Percentiles rank a stretch among this genome's conserved stretches.
Evolutionary conservation across 2,888 invertebrate genomes (phyloP).

Genomic region (Serripes groenlandicus): DNA sequence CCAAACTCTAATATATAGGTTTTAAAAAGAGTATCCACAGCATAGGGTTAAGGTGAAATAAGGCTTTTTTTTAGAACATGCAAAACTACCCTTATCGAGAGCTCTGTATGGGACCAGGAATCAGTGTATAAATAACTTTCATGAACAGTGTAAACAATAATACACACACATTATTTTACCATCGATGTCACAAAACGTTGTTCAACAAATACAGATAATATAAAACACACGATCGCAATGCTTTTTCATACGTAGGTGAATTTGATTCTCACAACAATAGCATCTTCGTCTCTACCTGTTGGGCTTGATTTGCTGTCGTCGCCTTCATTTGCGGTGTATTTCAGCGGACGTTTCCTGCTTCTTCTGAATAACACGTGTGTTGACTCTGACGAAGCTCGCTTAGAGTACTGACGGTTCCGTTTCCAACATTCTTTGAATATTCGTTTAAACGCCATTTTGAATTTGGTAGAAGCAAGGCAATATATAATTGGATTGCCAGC

Average conservation of each 20-base stretch:
- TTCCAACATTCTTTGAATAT: slow-evolving; percentile 31
- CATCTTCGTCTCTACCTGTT: neutral
- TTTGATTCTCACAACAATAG: slow-evolving; percentile 22
- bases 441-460: slow-evolving; percentile 88
- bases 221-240: too few species aligned
- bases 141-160: too few species aligned
- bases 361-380: slow-evolving; percentile 15
- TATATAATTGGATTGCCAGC: slow-evolving; percentile 97
- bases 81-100: too few species aligned
- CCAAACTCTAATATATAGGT: too few species aligned
- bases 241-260: slow-evolving; percentile 1
- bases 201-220: too few species aligned
- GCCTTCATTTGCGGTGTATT: slow-evolving; percentile 5
- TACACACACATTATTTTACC: too few species aligned
- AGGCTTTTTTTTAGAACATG: too few species aligned
- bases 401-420: neutral
- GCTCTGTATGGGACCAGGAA: too few species aligned
- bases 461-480: slow-evolving; percentile 96
- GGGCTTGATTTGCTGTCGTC: slow-evolving; percentile 18
- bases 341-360: slow-evolving; percentile 5
- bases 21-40: too few species aligned
- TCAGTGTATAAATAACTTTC: too few species aligned
- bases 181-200: too few species aligned
- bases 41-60: too few species aligned
- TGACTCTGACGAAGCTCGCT: slow-evolving; percentile 7